Evolutionary conservation across 1,140 invertebrate species (phyloP).

Genomic region (Dendrolimus punctatus): DNA sequence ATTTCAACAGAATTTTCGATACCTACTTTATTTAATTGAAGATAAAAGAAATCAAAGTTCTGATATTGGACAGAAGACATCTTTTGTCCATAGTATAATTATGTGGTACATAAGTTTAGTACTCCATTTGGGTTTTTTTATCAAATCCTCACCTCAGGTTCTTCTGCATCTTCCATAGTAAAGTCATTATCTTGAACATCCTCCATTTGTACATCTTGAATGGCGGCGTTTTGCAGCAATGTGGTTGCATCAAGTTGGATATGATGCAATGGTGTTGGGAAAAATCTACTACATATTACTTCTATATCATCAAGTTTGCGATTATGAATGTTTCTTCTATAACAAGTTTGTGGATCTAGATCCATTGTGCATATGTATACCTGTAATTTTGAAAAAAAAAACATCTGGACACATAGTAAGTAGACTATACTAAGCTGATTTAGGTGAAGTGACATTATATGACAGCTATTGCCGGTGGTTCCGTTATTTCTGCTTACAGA

Average conservation of each 20-base stretch:
- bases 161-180: constrained; percentile 63
- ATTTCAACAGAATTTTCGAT: no score
- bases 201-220: constrained; percentile 76
- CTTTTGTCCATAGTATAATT: no score
- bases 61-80: no score
- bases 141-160: constrained; percentile 52
- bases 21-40: no score
- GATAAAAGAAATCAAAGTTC: no score
- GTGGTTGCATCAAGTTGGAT: constrained; percentile 84
- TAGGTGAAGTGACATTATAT: no score
- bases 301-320: constrained; percentile 86
- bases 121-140: no score
- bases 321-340: constrained; percentile 89
- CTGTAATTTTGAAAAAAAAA: constrained; percentile 56
- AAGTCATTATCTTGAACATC: constrained; percentile 65
- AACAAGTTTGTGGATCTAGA: constrained; percentile 83
- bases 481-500: no score
- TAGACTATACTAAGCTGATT: no score
- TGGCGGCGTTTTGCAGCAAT: constrained; percentile 84
- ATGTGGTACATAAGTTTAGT: no score
- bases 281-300: constrained; percentile 83
- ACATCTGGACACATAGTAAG: no score
- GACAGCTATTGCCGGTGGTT: no score
- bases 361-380: constrained; percentile 92
- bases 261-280: constrained; percentile 80